Percentiles rank a stretch among this genome's conserved stretches.
These are phyloP conservation scores for Athrips mouffetella DNA, from an alignment of 2,888 invertebrate genomes.

Conservation along the genomic window DNA sequence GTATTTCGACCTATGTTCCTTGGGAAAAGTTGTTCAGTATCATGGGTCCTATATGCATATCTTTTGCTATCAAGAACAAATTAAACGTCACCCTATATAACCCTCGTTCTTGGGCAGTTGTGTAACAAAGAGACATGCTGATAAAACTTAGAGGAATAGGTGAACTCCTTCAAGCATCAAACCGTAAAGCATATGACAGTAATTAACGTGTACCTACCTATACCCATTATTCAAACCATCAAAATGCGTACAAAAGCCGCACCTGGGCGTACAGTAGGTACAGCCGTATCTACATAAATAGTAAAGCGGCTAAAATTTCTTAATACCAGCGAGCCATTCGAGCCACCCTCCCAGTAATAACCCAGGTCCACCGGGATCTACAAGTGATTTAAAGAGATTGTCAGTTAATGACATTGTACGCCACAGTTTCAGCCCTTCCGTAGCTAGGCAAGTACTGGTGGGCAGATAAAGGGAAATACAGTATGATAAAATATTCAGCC, in stretches of 20 bases:
- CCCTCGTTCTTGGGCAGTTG: no score
- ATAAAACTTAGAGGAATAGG: no score
- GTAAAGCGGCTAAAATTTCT: constrained; percentile 52
- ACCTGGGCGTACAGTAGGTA: not conserved
- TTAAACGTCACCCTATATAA: no score
- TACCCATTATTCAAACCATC: not conserved
- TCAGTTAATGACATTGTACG: constrained; percentile 65
- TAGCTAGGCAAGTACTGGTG: constrained; percentile 39
- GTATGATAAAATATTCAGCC: no score
- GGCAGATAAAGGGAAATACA: no score
- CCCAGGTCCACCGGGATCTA: constrained; percentile 54
- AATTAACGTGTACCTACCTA: not conserved
- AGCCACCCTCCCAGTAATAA: constrained; percentile 62
- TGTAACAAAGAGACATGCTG: no score
- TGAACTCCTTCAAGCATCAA: no score
- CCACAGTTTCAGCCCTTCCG: constrained; percentile 65
- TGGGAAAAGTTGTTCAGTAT: no score
- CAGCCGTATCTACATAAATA: not conserved
- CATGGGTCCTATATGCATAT: no score
- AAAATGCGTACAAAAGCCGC: not conserved
- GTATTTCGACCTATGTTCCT: no score
- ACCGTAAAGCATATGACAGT: no score
- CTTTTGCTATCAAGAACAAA: no score
- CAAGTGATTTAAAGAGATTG: constrained; percentile 74
- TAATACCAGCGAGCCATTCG: constrained; percentile 48